Percentiles rank a stretch among this genome's conserved stretches.
These are phyloP conservation scores for Argya squamiceps DNA, from an alignment of 2,797 vertebrate genomes.

Conservation along the genomic window DNA sequence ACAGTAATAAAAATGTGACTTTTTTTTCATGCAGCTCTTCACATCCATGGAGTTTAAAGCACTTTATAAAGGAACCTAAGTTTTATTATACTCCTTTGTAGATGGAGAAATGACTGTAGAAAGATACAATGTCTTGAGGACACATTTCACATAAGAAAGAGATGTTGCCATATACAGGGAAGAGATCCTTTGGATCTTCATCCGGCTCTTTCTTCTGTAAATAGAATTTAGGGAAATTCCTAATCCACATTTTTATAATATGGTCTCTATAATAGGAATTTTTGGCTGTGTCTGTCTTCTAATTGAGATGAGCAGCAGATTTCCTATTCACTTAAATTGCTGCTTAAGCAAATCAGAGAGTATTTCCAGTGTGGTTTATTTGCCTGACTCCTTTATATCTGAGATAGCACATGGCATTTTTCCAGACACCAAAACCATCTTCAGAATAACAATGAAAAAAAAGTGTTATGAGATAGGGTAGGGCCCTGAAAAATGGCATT, in stretches of 20 bases:
- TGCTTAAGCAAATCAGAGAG: constrained; percentile 20
- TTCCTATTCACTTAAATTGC: constrained; percentile 31
- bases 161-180: neutral
- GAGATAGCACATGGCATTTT: constrained; percentile 14
- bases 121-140: neutral
- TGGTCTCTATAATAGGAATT: neutral
- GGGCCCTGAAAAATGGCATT: neutral
- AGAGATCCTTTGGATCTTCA: neutral
- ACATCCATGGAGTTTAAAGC: neutral
- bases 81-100: neutral
- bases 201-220: neutral
- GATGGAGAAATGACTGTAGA: neutral
- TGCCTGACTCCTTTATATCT: neutral
- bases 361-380: constrained; percentile 19
- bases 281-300: neutral
- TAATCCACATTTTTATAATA: neutral
- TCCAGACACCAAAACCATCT: neutral
- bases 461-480: neutral
- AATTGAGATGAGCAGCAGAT: constrained; percentile 6
- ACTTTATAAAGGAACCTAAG: neutral
- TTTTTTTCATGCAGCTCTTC: neutral
- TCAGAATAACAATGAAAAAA: neutral
- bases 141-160: neutral
- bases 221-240: constrained; percentile 34
- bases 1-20: neutral